A percentile compares a stretch with the other conserved stretches of the same genome.
Evolutionary conservation across 37 sponge, comb jelly and placozoan species (phyloP).

Genomic region (Chondrilla cf. caribensis): DNA sequence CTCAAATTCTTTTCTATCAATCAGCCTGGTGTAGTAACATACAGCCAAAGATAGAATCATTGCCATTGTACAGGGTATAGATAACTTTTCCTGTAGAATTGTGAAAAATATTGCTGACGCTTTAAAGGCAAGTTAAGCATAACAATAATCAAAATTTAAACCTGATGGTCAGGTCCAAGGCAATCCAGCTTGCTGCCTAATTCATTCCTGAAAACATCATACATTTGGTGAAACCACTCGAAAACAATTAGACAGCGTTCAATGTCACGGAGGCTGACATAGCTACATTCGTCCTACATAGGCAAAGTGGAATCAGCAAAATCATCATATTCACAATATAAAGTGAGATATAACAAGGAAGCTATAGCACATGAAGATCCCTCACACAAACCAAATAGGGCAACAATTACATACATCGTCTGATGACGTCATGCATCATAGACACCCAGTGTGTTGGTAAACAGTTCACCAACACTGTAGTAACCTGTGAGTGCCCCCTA

Average conservation of each 20-base stretch:
- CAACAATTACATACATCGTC: no score
- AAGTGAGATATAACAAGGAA: not conserved
- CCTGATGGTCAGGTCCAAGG: no score
- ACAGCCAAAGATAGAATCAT: constrained; percentile 72
- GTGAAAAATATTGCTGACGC: no score
- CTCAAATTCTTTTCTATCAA: constrained; percentile 61
- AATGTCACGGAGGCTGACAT: constrained; percentile 83
- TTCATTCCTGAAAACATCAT: not conserved
- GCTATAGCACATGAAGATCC: not conserved
- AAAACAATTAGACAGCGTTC: constrained; percentile 82
- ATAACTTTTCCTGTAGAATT: not conserved
- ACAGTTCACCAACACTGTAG: no score
- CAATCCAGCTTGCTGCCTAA: not conserved
- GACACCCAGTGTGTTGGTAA: no score
- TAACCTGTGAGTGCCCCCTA: no score
- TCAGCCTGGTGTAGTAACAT: constrained; percentile 78
- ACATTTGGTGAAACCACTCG: constrained; percentile 47
- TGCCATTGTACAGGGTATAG: not conserved
- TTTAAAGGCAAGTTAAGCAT: no score
- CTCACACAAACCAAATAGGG: no score
- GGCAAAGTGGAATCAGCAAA: not conserved
- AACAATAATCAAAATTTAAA: no score
- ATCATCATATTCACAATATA: not conserved
- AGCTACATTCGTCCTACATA: constrained; percentile 78
- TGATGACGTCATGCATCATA: no score